A percentile compares a stretch with the other conserved stretches of the same genome.
These are phyloP conservation scores for Holotrichia oblita DNA, from an alignment of 1,140 invertebrate species.

Conservation along the genomic window DNA sequence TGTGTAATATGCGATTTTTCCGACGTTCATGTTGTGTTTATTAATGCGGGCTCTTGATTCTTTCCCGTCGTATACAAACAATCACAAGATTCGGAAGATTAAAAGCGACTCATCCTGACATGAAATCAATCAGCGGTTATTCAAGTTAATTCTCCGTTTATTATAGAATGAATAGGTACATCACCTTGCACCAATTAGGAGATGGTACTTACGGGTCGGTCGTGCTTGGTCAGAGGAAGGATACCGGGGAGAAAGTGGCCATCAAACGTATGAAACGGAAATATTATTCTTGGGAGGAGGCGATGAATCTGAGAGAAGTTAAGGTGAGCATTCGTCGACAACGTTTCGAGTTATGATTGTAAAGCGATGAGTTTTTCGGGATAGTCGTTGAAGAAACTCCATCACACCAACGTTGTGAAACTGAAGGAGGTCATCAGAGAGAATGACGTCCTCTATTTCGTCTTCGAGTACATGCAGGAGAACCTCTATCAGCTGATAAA, in stretches of 20 bases:
- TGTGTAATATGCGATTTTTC: background rate
- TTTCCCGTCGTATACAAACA: no score
- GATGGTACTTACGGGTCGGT: slow-evolving; percentile 99
- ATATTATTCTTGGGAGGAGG: slow-evolving; percentile 99
- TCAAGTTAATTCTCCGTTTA: no score
- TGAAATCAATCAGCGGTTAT: no score
- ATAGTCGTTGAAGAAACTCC: slow-evolving; percentile 95
- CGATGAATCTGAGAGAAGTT: slow-evolving; percentile 98
- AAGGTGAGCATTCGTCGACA: slow-evolving; percentile 89
- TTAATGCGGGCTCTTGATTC: no score
- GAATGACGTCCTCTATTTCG: slow-evolving; percentile 98
- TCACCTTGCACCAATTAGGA: slow-evolving; percentile 93
- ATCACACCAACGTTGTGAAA: slow-evolving; percentile 98
- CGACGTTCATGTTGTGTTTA: no score
- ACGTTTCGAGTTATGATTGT: background rate
- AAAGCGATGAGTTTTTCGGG: background rate
- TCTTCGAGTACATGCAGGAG: slow-evolving; percentile 99
- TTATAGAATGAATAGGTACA: slow-evolving; percentile 89
- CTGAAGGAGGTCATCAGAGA: slow-evolving; percentile 98
- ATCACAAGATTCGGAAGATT: no score
- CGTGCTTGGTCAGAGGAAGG: slow-evolving; percentile 92
- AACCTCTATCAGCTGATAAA: slow-evolving; percentile 99
- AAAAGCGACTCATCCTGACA: no score
- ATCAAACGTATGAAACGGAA: slow-evolving; percentile 99
- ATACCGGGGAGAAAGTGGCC: slow-evolving; percentile 98